These are phyloP conservation scores for Chymomyza amoena DNA, from an alignment of 2,888 invertebrate species.

Conservation along the genomic window DNA sequence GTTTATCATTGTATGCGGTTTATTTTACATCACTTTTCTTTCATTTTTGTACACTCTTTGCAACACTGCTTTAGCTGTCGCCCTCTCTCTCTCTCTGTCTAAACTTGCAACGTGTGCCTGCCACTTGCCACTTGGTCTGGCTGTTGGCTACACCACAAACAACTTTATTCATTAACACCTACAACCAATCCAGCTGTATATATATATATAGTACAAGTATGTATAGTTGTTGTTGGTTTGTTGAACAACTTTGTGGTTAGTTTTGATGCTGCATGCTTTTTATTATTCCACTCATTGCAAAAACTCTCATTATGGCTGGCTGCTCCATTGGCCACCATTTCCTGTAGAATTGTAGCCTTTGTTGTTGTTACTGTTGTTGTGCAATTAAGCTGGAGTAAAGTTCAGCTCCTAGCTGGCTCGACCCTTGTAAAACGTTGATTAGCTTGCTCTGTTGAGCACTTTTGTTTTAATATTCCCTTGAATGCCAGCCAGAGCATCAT, in stretches of 20 bases:
- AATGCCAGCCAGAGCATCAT: slow-evolving; percentile 7
- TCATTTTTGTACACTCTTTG: slow-evolving; percentile 6
- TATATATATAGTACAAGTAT: too few species aligned
- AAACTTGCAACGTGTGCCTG: slow-evolving; percentile 8
- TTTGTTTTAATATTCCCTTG: not conserved
- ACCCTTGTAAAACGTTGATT: slow-evolving; percentile 67
- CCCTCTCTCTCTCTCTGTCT: slow-evolving; percentile 11
- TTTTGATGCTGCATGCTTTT: slow-evolving; percentile 37
- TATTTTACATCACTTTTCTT: slow-evolving; percentile 32
- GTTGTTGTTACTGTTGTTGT: slow-evolving; percentile 36
- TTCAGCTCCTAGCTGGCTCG: slow-evolving; percentile 48
- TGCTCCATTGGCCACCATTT: slow-evolving; percentile 26
- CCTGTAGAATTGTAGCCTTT: slow-evolving; percentile 30
- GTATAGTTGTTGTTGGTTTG: slow-evolving; percentile 6
- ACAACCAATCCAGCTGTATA: slow-evolving; percentile 43
- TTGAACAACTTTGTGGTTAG: slow-evolving; percentile 66
- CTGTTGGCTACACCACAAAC: slow-evolving; percentile 58
- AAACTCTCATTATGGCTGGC: slow-evolving; percentile 55
- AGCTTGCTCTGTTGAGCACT: slow-evolving; percentile 47
- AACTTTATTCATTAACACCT: slow-evolving; percentile 75
- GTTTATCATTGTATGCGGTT: slow-evolving; percentile 64
- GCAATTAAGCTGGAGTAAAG: slow-evolving; percentile 46
- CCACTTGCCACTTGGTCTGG: slow-evolving; percentile 13
- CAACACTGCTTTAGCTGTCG: not conserved
- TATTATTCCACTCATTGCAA: slow-evolving; percentile 12